Conservation (phyloP, 37 sponge, comb jelly and placozoan genomes). For the Aphrocallistes beatrix region DNA sequence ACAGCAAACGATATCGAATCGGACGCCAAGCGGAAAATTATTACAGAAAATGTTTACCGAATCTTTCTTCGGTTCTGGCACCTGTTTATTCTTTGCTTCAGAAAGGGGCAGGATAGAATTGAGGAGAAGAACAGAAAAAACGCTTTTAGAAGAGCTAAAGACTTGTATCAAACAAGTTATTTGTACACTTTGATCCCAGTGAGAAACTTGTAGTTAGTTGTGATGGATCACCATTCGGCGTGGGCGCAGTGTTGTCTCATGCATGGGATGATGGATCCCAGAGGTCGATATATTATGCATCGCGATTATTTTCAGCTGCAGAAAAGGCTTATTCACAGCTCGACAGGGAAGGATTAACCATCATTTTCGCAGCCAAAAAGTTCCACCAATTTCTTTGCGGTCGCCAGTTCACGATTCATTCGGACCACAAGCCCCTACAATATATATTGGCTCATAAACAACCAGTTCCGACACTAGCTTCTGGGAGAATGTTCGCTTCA, state of each 20-base stretch:
- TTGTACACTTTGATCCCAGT: not conserved
- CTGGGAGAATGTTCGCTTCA: no score
- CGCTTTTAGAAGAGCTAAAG: no score
- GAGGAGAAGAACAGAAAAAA: not conserved
- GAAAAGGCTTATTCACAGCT: no score
- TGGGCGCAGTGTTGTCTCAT: no score
- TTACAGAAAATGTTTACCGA: not conserved
- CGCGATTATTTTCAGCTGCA: no score
- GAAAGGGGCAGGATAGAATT: not conserved
- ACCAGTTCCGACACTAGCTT: conserved; percentile 12
- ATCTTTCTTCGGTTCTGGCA: not conserved
- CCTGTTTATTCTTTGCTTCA: not conserved
- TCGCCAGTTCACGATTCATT: conserved; percentile 5
- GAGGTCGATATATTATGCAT: no score
- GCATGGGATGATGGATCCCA: no score
- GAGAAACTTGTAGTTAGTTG: not conserved
- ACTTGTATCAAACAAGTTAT: not conserved
- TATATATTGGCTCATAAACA: not conserved
- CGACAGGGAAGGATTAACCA: no score
- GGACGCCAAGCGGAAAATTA: no score
- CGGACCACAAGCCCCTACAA: conserved; percentile 24
- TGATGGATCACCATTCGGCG: not conserved
- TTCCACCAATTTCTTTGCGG: no score
- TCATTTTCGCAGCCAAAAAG: no score
- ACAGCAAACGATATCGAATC: no score